Evolutionary conservation across 2,113 vertebrate species (phyloP).

Genomic region (Gavialis gangeticus): DNA sequence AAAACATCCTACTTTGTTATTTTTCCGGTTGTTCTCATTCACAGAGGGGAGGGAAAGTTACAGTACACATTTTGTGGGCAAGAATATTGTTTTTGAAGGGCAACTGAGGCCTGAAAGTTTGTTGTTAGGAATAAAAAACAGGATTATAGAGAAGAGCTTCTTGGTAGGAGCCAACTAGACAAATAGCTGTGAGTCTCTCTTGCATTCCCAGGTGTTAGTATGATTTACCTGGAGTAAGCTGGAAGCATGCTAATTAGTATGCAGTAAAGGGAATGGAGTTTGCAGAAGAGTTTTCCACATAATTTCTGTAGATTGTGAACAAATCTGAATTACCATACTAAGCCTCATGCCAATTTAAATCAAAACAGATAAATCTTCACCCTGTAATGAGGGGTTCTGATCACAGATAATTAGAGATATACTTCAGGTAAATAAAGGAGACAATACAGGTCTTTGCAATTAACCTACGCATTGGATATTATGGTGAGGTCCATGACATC

Average conservation of each 20-base stretch:
- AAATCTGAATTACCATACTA: neutral
- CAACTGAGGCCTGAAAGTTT: neutral
- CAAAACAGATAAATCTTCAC: neutral
- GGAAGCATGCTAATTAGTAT: neutral
- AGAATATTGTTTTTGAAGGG: slow-evolving; percentile 1
- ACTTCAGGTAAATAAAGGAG: neutral
- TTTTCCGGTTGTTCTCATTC: neutral
- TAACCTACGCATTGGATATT: neutral
- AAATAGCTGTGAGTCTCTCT: neutral
- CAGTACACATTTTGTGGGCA: neutral
- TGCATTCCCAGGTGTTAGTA: neutral
- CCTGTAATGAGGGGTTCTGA: neutral
- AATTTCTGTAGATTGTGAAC: neutral
- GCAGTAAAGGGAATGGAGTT: neutral
- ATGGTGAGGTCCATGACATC: neutral
- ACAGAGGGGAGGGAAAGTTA: neutral
- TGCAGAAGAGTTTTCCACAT: neutral
- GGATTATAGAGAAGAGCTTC: neutral
- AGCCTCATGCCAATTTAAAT: neutral
- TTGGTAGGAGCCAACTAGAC: neutral
- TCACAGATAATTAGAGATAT: neutral
- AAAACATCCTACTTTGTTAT: neutral
- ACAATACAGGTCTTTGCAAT: neutral
- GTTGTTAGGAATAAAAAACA: neutral
- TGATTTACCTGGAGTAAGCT: neutral